phyloP scores from a whole-genome alignment of 1,140 invertebrate genomes.

The Drosophila nigrodunni region DNA sequence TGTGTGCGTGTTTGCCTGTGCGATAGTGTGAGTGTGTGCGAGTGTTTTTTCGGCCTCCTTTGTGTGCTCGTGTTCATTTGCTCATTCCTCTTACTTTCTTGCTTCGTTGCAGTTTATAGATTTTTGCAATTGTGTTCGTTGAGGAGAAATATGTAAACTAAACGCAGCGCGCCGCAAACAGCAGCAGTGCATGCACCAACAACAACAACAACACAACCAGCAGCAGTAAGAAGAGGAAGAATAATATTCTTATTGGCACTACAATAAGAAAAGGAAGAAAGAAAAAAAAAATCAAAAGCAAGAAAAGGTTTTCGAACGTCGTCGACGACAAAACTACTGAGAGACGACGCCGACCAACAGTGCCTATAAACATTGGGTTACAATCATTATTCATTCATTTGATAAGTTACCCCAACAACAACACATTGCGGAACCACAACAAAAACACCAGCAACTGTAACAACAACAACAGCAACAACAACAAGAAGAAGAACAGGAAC shows the following conservation, averaged over 20 bases:
- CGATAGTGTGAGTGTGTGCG: slow-evolving; percentile 28
- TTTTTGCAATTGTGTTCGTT: slow-evolving; percentile 80
- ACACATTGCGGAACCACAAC: neutral
- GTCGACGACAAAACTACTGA: slow-evolving; percentile 18
- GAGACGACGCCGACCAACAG: slow-evolving; percentile 60
- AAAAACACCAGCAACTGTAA: slow-evolving; percentile 27
- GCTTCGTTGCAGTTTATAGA: slow-evolving; percentile 84
- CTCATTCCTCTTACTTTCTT: slow-evolving; percentile 45
- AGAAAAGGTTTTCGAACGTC: slow-evolving; percentile 35
- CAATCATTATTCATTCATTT: slow-evolving; percentile 46
- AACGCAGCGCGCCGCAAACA: slow-evolving; percentile 66
- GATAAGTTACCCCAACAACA: slow-evolving; percentile 28
- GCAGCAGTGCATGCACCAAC: slow-evolving; percentile 41
- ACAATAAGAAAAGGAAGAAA: slow-evolving; percentile 39
- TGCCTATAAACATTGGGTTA: slow-evolving; percentile 65
- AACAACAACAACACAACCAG: slow-evolving; percentile 33
- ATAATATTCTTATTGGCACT: slow-evolving; percentile 57
- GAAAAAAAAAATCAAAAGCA: neutral
- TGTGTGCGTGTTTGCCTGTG: slow-evolving; percentile 20
- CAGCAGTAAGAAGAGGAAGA: slow-evolving; percentile 17
- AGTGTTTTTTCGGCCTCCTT: slow-evolving; percentile 66
- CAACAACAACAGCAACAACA: slow-evolving; percentile 38
- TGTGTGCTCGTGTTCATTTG: slow-evolving; percentile 70
- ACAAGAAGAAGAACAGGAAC: slow-evolving; percentile 15
- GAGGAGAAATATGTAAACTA: slow-evolving; percentile 82